These are phyloP conservation scores for Oreochromis niloticus DNA, from an alignment of 2,113 vertebrate species.

Conservation along the genomic window DNA sequence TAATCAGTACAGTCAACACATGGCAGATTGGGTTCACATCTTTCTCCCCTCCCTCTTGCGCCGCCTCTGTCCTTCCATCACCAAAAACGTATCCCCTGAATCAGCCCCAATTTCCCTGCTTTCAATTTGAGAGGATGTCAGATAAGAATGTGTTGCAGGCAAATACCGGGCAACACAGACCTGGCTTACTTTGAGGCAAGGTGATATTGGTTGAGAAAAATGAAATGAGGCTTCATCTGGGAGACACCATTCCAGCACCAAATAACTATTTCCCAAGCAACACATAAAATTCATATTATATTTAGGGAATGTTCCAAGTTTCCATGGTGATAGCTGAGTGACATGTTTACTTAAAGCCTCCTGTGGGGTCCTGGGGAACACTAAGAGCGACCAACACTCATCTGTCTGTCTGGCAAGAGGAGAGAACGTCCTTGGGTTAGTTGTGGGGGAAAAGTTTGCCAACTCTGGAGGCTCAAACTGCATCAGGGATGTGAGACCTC, in stretches of 20 bases:
- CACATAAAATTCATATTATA: conserved; percentile 27
- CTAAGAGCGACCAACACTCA: not conserved
- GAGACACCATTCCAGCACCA: conserved; percentile 9
- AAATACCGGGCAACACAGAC: conserved; percentile 45
- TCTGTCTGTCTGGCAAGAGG: not conserved
- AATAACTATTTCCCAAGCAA: conserved; percentile 6
- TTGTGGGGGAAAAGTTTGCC: conserved; percentile 33
- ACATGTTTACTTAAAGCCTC: not conserved
- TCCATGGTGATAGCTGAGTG: not conserved
- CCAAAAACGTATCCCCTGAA: conserved; percentile 46
- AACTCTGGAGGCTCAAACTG: conserved; percentile 5
- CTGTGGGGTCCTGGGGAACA: not conserved
- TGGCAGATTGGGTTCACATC: conserved; percentile 67
- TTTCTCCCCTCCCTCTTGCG: conserved; percentile 1
- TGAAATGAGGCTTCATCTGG: conserved; percentile 10
- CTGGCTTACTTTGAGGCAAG: conserved; percentile 30
- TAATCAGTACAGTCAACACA: conserved; percentile 70
- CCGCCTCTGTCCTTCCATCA: conserved; percentile 30
- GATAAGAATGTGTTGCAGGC: conserved; percentile 45
- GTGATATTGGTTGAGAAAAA: conserved; percentile 22
- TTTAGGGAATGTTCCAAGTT: conserved; percentile 4
- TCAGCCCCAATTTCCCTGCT: conserved; percentile 52
- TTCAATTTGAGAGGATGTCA: conserved; percentile 48
- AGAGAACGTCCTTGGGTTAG: conserved; percentile 6
- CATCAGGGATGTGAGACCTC: not conserved